Percentiles rank a stretch among this genome's conserved stretches.
phyloP scores from a whole-genome alignment of 2,797 vertebrate genomes.

The Neosilurus hyrtlii region DNA sequence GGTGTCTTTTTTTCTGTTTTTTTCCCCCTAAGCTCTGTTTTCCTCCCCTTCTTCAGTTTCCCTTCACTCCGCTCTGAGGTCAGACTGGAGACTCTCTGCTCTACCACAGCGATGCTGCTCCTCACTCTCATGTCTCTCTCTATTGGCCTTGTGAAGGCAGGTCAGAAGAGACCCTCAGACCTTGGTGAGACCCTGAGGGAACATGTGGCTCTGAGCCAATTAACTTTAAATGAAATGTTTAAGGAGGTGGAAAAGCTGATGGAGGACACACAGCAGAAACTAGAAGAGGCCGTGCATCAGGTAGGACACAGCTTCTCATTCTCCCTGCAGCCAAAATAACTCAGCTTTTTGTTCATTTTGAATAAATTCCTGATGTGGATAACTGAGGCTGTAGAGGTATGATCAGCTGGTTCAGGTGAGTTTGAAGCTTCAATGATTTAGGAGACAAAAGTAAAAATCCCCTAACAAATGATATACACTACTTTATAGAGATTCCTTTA shows the following conservation, averaged over 20 bases:
- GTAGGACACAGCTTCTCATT: conserved; percentile 64
- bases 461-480: background rate
- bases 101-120: conserved; percentile 55
- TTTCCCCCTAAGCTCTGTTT: conserved; percentile 44
- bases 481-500: background rate
- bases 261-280: conserved; percentile 88
- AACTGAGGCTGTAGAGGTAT: background rate
- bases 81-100: conserved; percentile 25
- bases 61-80: conserved; percentile 13
- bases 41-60: conserved; percentile 60
- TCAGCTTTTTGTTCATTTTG: background rate
- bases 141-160: conserved; percentile 52
- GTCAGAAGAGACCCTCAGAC: conserved; percentile 3
- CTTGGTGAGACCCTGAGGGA: conserved; percentile 38
- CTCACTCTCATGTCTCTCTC: conserved; percentile 50
- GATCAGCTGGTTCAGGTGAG: background rate
- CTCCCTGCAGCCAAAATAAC: background rate
- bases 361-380: background rate
- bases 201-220: conserved; percentile 67
- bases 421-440: background rate
- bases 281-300: conserved; percentile 89
- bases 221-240: conserved; percentile 88
- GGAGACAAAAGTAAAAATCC: background rate
- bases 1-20: conserved; percentile 35
- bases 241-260: conserved; percentile 88